Evolutionary conservation across 2,113 vertebrate genomes (phyloP).

Genomic region (Menura novaehollandiae): DNA sequence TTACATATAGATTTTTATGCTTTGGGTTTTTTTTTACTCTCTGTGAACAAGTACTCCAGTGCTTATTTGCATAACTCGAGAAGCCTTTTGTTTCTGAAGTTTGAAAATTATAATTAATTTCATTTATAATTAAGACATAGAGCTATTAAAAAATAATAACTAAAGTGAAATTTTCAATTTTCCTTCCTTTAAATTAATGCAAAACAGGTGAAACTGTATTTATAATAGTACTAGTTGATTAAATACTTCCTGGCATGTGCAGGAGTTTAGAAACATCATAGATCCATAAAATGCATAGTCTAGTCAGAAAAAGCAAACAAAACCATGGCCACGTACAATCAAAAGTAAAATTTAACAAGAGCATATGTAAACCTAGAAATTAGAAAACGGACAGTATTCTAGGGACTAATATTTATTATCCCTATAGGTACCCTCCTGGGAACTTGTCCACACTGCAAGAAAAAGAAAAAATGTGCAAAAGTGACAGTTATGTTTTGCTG

Average conservation of each 20-base stretch:
- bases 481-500: not conserved
- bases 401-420: not conserved
- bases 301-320: not conserved
- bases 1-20: not conserved
- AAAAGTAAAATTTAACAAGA: not conserved
- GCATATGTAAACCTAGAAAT: not conserved
- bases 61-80: not conserved
- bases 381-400: not conserved
- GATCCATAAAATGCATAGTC: not conserved
- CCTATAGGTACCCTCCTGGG: not conserved
- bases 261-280: not conserved
- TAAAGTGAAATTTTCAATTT: not conserved
- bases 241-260: not conserved
- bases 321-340: not conserved
- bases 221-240: not conserved
- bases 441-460: not conserved
- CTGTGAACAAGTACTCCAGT: not conserved
- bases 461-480: not conserved
- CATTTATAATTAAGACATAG: not conserved
- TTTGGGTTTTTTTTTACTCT: not conserved
- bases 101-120: not conserved
- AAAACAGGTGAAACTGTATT: not conserved
- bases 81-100: not conserved
- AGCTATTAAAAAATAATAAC: not conserved
- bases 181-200: not conserved